Percentiles rank a stretch among this genome's conserved stretches.
Conservation (phyloP, 2,113 vertebrate genomes). For the Amazona vittata region DNA sequence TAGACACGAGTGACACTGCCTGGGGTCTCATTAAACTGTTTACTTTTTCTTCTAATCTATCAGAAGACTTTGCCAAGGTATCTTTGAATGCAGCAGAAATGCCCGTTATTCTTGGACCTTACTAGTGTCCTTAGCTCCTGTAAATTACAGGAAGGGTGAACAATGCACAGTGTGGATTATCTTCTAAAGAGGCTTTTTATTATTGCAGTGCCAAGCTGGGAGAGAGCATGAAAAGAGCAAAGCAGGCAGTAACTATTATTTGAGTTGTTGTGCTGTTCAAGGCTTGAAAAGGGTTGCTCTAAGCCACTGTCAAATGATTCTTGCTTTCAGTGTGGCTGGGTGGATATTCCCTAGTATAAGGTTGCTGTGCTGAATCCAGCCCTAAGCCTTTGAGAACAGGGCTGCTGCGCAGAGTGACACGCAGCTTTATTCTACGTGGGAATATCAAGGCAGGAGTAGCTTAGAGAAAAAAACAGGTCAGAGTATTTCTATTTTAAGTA, state of each 20-base stretch:
- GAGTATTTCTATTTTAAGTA: slow-evolving; percentile 31
- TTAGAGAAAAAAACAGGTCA: slow-evolving; percentile 18
- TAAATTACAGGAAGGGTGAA: not conserved
- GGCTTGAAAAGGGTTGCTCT: not conserved
- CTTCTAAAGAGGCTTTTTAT: not conserved
- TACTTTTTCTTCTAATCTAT: not conserved
- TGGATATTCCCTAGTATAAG: not conserved
- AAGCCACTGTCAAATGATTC: not conserved
- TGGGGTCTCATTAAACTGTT: not conserved
- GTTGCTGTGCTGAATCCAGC: slow-evolving; percentile 5
- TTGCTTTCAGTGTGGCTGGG: not conserved
- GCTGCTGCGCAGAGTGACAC: not conserved
- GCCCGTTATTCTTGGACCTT: not conserved
- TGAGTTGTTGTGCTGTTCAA: not conserved
- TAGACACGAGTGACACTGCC: not conserved
- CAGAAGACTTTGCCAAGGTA: not conserved
- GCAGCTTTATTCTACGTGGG: not conserved
- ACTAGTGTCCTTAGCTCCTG: not conserved
- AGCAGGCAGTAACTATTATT: not conserved
- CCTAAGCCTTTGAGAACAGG: not conserved
- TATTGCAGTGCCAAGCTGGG: not conserved
- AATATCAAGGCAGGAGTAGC: not conserved
- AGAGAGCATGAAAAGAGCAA: slow-evolving; percentile 1
- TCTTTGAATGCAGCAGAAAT: not conserved
- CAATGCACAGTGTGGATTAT: not conserved